phyloP scores from a whole-genome alignment of 1,140 invertebrate genomes.

The Arion vulgaris region DNA sequence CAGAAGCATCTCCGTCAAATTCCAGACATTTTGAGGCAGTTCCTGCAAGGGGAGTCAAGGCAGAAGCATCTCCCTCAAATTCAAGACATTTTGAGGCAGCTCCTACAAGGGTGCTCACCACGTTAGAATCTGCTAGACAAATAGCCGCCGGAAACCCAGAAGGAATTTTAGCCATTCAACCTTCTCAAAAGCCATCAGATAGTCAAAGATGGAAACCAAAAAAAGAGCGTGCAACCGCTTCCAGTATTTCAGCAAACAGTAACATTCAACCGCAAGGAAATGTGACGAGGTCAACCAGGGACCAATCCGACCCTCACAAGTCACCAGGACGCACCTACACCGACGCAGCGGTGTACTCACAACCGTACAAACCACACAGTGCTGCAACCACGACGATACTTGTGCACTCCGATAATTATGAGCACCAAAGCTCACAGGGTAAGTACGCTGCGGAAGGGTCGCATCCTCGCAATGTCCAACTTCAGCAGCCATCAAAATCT shows the following conservation, averaged over 20 bases:
- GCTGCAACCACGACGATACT: neutral
- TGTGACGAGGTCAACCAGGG: neutral
- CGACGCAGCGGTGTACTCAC: neutral
- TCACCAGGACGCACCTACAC: neutral
- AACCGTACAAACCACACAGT: neutral
- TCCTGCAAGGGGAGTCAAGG: neutral
- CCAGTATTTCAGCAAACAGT: neutral
- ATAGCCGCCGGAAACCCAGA: slow-evolving; percentile 31
- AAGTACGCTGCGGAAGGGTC: neutral
- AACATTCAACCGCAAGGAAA: slow-evolving; percentile 21
- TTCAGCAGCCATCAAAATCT: slow-evolving; percentile 5
- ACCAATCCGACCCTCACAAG: neutral
- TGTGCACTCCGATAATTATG: neutral
- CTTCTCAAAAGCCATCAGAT: neutral
- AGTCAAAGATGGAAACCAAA: neutral
- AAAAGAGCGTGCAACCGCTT: neutral
- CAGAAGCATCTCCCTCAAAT: neutral
- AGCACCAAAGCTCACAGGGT: neutral
- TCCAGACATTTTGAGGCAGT: neutral
- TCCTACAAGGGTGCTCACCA: slow-evolving; percentile 45
- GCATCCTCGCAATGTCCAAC: neutral
- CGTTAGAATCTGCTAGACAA: slow-evolving; percentile 40
- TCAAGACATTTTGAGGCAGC: neutral
- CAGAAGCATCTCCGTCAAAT: neutral
- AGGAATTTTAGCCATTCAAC: slow-evolving; percentile 29